Base-by-base conservation (phyloP, 1,140 invertebrate species). In the Ceratina australensis region DNA sequence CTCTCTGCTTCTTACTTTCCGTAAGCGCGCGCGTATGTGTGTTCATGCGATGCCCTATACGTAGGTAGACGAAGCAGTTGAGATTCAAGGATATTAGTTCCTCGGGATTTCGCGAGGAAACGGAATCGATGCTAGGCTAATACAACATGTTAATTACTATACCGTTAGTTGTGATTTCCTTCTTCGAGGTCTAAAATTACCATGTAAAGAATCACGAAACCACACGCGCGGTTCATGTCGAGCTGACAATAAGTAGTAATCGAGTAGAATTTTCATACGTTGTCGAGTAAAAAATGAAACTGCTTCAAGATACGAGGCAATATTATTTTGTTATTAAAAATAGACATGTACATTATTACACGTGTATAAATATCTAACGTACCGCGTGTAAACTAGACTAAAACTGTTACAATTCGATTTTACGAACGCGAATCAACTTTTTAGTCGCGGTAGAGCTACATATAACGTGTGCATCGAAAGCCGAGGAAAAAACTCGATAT, bases 281-380 rank as follows among this genome's bases (percentile, higher is more conserved):
- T 71, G 24, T 22, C 13, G 47, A 63, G 67, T 77, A 77, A 47
- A 71, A 77, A 77, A 71, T 71, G 24, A 47, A 77, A 77, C 56
- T 77, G 4, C 49, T 75, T 68, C n/a, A 69, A 8, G n/a, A 68
- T 10, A 33, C 56, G 49, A 50, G 49, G 20, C 20, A 60, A 71
- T 69, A 68, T 68, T 22, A 16, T 61, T 71, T 54, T 71, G 20
- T 77, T 77, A 77, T 77, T 77, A 77, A 77, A 73, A 77, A 75
- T 75, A 68, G 33, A 75, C 54, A 50, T 75, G 16, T 74, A 50
- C 61, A 57, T 68, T 24, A 24, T 20, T 22, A 20, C 18, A 50
- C 50, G 42, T 28, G 33, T 56, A 68, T 56, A 42, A 50, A 18
- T 73, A 61, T 12, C 56, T 76, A 77, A 71, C n/a, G 50, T 71